Evolutionary conservation across 2,797 vertebrate species (phyloP), one percentile per base, ranked within the genome.

Genomic region (Cossypha heuglini): DNA sequence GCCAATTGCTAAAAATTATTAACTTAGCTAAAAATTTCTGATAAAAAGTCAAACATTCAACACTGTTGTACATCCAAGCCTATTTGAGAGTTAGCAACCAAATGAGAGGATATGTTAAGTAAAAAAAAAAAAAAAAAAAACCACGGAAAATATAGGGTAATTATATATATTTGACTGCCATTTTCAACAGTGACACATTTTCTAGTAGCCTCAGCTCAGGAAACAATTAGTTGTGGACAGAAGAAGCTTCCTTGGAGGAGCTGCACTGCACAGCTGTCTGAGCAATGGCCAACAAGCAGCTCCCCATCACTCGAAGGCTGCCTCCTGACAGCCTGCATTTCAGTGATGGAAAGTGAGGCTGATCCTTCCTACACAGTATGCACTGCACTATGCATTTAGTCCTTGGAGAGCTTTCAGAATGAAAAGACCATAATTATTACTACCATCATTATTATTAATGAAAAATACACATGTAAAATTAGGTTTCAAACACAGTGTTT

Each of bases 401-500:
- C 93, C 94, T 95, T 33, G 58, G 96, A 96, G 95, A 88, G 93
- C 82, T 83, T 94, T 91, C 87, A 86, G 85, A 68, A 74, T 94
- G 77, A 88, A 96, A 93, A 94, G 92, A 91, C 94, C 90, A 83
- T 63, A 86, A 91, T 86, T 95, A 93, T 77, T 94, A 88, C 88
- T 73, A 90, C 84, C 91, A 92, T 84, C 93, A 94, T 94, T 94
- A 97, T 91, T 95, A 95, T 94, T 96, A 97, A 96, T 91, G 88
- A 93, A 96, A 96, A 96, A 95, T 90, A 96, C 93, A 96, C 93
- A 93, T 90, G 89, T 94, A 96, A 94, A 96, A 97, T 95, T 85
- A 89, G 81, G 81, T 92, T 96, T 90, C 8, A 3, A 97, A 97
- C 92, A 90, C 88, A 86, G 85, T 82, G 86, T 95, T 96, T 97